Evolutionary conservation across 2,797 vertebrate genomes (phyloP).

Genomic region (Trichosurus vulpecula): DNA sequence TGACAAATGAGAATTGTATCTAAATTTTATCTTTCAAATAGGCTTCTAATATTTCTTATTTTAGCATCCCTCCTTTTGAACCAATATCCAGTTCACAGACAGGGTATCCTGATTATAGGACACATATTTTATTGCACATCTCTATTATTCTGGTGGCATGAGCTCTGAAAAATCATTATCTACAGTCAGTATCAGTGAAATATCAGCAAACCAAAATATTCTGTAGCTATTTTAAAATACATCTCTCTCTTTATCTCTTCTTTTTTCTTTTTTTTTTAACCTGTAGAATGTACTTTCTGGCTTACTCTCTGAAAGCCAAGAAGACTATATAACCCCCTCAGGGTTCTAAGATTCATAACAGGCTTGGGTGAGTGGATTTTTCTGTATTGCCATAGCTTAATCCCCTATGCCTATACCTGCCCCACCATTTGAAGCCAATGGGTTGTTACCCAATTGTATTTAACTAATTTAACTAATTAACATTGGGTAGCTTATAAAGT

Average conservation of each 20-base stretch:
- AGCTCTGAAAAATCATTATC: neutral
- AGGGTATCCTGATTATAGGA: neutral
- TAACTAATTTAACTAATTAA: neutral
- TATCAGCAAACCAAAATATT: neutral
- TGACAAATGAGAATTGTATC: slow-evolving; percentile 26
- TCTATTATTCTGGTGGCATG: neutral
- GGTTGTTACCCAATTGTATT: neutral
- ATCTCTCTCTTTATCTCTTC: neutral
- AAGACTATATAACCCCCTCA: neutral
- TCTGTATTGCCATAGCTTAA: neutral
- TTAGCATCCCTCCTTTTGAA: neutral
- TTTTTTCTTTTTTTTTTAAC: neutral
- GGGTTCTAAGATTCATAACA: neutral
- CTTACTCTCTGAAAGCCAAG: neutral
- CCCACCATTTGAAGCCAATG: neutral
- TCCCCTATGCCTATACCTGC: neutral
- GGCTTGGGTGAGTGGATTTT: neutral
- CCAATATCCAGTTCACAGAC: neutral
- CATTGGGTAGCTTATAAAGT: neutral
- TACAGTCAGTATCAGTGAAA: neutral
- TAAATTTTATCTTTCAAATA: slow-evolving; percentile 25
- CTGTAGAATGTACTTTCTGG: neutral
- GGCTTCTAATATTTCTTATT: slow-evolving; percentile 8
- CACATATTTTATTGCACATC: neutral
- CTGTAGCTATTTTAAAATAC: neutral